Base-by-base conservation (phyloP, 1,140 invertebrate genomes). In the Drosophila repletoides region DNA sequence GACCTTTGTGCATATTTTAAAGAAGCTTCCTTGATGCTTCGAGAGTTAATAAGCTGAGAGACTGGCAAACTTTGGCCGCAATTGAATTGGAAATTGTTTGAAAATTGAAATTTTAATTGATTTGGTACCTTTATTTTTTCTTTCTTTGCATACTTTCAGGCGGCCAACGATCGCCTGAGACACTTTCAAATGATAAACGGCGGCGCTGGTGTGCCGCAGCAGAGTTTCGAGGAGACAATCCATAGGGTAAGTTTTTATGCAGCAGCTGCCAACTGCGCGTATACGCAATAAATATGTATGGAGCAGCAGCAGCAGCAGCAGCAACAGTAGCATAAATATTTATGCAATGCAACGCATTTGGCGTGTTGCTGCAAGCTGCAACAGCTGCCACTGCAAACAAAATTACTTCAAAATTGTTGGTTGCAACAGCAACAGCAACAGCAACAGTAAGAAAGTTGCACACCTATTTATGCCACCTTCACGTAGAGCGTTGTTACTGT, bases 141-240 rank as follows among this genome's bases (percentile, higher is more conserved):
- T 14, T 60, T 26, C 59, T 56, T 22, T 12, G 17, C 5, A 33
- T 14, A 52, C 41, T 34, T 67, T 72, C 61, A 90, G 89, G 87
- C 87, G 21, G 87, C 89, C 71, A 90, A 95, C 91, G 95, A 95
- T 91, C 92, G 94, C 88, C 91, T 95, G 84, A 92, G 94, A 90
- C 94, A 94, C 91, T 92, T 95, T 70, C 94, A 95, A 91, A 94
- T 89, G 67, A 83, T 95, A 93, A 95, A 94, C 90, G 94, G 94
- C 68, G 93, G 93, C 4, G 79, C 65, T 60, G 77, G 80, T 19
- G 94, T 61, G 34, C 93, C 94, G 84, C 93, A 94, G 66, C 95
- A 94, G 89, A 95, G 94, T 88, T 96, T 96, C 89, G 95, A 96
- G 92, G 95, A 96, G 91, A 96, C 95, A 72, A 96, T 96, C 89